Evolutionary conservation across 2,113 vertebrate species (phyloP).

Genomic region (Lampris megalopsis): DNA sequence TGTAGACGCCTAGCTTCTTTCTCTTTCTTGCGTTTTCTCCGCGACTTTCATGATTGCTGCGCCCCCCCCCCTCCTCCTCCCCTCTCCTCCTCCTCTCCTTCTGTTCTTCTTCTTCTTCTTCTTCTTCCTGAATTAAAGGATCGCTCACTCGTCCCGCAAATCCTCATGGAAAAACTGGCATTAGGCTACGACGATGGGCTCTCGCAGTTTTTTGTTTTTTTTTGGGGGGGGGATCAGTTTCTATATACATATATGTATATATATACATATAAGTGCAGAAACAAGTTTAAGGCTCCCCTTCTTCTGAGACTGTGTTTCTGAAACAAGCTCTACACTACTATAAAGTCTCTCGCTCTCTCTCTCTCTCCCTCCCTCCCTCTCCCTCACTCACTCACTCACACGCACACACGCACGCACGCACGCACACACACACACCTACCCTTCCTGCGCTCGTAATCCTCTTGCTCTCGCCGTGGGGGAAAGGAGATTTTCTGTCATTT

Average conservation of each 20-base stretch:
- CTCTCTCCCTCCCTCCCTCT: neutral
- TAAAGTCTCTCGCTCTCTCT: neutral
- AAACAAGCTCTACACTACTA: neutral
- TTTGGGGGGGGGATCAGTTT: no score
- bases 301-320: no score
- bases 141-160: neutral
- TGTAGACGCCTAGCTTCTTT: slow-evolving; percentile 65
- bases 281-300: no score
- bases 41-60: slow-evolving; percentile 56
- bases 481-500: slow-evolving; percentile 69
- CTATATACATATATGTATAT: no score
- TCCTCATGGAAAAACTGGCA: neutral
- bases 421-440: slow-evolving; percentile 25
- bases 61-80: no score
- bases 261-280: no score
- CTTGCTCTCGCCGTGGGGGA: slow-evolving; percentile 49
- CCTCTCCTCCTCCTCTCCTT: neutral
- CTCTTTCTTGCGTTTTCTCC: slow-evolving; percentile 64
- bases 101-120: slow-evolving; percentile 17
- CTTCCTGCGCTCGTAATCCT: slow-evolving; percentile 51
- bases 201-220: no score
- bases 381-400: neutral
- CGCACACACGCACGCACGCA: slow-evolving; percentile 10
- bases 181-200: no score
- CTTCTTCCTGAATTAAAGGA: slow-evolving; percentile 37